Evolutionary conservation across 2,797 vertebrate genomes (phyloP), one percentile per base, ranked within the genome.

Genomic region (Percopsis omiscomaycus): DNA sequence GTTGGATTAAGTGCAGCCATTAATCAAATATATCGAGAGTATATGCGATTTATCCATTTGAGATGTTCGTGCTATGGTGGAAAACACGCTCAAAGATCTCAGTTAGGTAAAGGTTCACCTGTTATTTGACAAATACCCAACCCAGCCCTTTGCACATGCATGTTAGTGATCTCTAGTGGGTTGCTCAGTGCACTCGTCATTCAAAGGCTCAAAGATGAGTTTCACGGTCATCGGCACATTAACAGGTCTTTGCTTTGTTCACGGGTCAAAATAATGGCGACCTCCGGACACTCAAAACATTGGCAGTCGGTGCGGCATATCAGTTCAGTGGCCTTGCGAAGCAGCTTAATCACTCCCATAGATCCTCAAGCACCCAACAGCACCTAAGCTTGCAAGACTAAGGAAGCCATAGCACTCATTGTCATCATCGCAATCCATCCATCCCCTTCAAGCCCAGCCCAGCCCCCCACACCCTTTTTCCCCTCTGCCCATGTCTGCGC

Each of bases 81-180:
- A 84, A 42, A 88, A 81, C 83, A 70, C 66, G 81, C 79, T 86
- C 82, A 42, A 64, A 80, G 84, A 75, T 85, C 71, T 68, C 61
- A 47, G 58, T 73, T 48, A 69, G 68, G 70, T 71, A 68, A 67
- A 84, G 74, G 75, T 61, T 68, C 64, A 80, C 71, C 74, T 47
- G 64, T 72, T 67, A 64, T 79, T 82, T 88, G 88, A 93, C 91
- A 91, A 91, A 89, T 67, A 77, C 37, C 82, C 92, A 92, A 90
- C 53, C 84, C 82, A 87, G 84, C 76, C 85, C 91, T 88, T 91
- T 91, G 88, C 89, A 89, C 92, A 93, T 93, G 92, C 92, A 93
- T 89, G 89, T 92, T 92, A 92, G 89, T 92, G 91, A 89, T 87
- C 80, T 84, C 87, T 88, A 86, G 87, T 90, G 89, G 89, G 80